Base-by-base conservation (phyloP, 2,888 invertebrate genomes). In the Dugesia japonica region DNA sequence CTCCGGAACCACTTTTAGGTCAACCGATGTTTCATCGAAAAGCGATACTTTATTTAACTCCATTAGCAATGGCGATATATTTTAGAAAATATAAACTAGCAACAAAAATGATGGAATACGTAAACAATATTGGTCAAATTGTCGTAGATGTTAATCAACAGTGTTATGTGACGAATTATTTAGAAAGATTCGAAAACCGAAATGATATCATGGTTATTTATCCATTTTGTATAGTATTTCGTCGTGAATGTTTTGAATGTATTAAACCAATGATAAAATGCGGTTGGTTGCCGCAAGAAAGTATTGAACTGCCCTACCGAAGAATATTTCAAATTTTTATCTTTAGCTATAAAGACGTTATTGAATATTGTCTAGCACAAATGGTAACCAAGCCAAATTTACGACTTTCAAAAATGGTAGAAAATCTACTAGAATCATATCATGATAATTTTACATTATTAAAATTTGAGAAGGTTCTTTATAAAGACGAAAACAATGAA, bases 181-280 rank as follows among this genome's bases (percentile, higher is more conserved):
- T 56, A n/a, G 56, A 56, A 23, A 56, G 56, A 56, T 56, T 56
- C 17, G 56, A 56, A n/a, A 56, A 56, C n/a, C 56, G 56, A 56
- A 56, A 56, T n/a, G 56, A 56, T n/a, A 56, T 56, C 17, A 56
- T 56, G 56, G 56, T 56, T 7, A 56, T 56, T 56, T 56, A 56
- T 56, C 56, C 56, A 23, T 56, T 56, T 56, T 56, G 56, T 56
- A 56, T 56, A 9, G 23, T 56, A 7, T 56, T 56, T 23, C 4
- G 56, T 9, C 4, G 56, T 9, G 56, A 56, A 56, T 20, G 56
- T 56, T 56, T 56, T 23, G 56, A 56, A 56, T 56, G 56, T n/a
- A n/a, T 56, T 20, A 56, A 23, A 56, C 23, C 56, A 23, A 56
- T 56, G 56, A 56, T 56, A n/a, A 56, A 4, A 13, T n/a, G 7